These are phyloP conservation scores for Notiomystis cincta DNA, from an alignment of 2,113 vertebrate genomes.

Conservation along the genomic window DNA sequence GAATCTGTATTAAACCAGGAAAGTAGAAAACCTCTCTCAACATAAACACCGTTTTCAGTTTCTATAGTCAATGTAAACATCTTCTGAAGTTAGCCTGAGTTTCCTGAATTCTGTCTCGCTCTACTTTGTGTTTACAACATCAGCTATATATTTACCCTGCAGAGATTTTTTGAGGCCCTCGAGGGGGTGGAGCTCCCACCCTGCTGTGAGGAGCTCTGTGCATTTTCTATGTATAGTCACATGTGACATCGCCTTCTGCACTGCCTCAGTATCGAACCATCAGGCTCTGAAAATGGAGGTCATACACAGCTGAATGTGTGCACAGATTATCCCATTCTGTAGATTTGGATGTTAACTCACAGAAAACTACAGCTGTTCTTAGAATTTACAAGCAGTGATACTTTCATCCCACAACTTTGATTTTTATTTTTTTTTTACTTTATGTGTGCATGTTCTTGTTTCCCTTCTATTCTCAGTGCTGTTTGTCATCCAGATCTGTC, in stretches of 20 bases:
- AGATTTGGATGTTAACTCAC: not conserved
- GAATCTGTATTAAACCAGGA: not conserved
- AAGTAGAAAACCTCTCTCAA: not conserved
- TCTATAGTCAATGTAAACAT: slow-evolving; percentile 22
- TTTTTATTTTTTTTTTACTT: not conserved
- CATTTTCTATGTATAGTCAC: not conserved
- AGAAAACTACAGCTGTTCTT: not conserved
- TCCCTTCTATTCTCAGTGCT: not conserved
- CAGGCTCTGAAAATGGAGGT: not conserved
- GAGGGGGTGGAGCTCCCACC: not conserved
- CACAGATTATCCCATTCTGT: not conserved
- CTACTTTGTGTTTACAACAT: slow-evolving; percentile 1
- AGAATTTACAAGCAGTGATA: not conserved
- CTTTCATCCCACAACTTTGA: not conserved
- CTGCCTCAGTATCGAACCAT: accelerated
- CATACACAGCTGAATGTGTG: not conserved
- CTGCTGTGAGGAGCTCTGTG: not conserved
- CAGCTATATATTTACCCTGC: slow-evolving; percentile 33
- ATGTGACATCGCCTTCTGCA: not conserved
- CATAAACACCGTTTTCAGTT: not conserved
- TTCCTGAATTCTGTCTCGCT: not conserved
- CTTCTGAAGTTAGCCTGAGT: slow-evolving; percentile 1
- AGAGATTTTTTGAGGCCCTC: slow-evolving; percentile 8
- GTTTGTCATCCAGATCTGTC: not conserved
- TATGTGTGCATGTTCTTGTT: not conserved